Percentiles rank a stretch among this genome's conserved stretches.
phyloP scores from a whole-genome alignment of 2,113 vertebrate genomes.

The Falcunculus frontatus region DNA sequence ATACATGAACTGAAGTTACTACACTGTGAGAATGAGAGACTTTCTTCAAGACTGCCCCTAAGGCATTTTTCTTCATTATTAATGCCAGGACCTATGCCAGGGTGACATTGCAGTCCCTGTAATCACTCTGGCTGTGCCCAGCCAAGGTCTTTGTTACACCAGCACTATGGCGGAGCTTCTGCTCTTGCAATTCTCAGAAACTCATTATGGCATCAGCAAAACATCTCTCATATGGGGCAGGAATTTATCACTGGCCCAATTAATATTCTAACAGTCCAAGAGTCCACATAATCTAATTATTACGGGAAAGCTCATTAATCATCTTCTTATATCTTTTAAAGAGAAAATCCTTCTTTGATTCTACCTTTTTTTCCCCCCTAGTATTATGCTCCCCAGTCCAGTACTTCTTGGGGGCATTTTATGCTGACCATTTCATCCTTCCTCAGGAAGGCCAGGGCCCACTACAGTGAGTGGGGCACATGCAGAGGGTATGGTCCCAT shows the following conservation, averaged over 20 bases:
- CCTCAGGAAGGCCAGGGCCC: rapidly evolving
- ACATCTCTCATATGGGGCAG: no score
- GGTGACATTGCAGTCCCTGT: rapidly evolving
- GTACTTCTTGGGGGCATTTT: not conserved
- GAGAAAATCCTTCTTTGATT: not conserved
- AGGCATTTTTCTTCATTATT: not conserved
- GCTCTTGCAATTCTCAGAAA: not conserved
- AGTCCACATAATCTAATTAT: not conserved
- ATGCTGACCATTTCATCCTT: not conserved
- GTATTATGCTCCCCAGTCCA: rapidly evolving
- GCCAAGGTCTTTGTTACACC: not conserved
- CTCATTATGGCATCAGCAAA: not conserved
- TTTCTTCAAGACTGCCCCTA: not conserved
- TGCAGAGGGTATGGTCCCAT: not conserved
- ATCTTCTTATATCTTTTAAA: not conserved
- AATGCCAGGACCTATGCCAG: not conserved
- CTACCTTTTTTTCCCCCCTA: not conserved
- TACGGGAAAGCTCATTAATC: not conserved
- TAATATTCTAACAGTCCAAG: not conserved
- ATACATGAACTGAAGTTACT: not conserved
- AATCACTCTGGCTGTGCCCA: not conserved
- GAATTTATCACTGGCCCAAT: not conserved
- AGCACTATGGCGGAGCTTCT: rapidly evolving
- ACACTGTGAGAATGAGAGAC: rapidly evolving
- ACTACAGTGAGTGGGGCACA: not conserved